phyloP scores from a whole-genome alignment of 2,113 vertebrate species.

The Trematocara macrostoma region DNA sequence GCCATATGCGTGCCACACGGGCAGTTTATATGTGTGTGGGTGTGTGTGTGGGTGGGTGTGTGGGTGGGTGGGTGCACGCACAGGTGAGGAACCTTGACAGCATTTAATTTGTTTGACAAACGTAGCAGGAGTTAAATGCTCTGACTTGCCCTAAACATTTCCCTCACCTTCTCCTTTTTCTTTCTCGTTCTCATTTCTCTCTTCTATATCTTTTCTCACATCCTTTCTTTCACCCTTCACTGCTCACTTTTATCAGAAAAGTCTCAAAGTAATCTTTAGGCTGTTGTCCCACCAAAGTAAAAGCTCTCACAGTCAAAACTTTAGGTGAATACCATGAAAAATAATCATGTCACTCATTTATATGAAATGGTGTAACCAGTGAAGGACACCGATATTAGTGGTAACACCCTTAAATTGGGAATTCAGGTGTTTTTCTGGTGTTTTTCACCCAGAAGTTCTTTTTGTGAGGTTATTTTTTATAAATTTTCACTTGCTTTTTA shows the following conservation, averaged over 20 bases:
- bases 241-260: background rate
- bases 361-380: background rate
- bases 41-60: background rate
- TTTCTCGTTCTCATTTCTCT: background rate
- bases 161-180: slow-evolving; percentile 11
- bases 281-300: background rate
- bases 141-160: slow-evolving; percentile 58
- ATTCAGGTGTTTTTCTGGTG: background rate
- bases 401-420: background rate
- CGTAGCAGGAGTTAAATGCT: slow-evolving; percentile 80
- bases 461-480: background rate
- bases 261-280: background rate
- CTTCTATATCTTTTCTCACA: background rate
- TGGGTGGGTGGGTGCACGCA: slow-evolving; percentile 56
- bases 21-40: slow-evolving; percentile 19
- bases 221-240: background rate
- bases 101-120: slow-evolving; percentile 98
- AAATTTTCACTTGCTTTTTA: background rate
- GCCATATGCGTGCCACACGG: slow-evolving; percentile 83
- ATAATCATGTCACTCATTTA: background rate
- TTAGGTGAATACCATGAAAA: background rate
- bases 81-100: slow-evolving; percentile 93
- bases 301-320: background rate
- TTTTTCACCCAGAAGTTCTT: background rate
- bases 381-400: background rate